Evolutionary conservation across 2,113 vertebrate species (phyloP).

Genomic region (Anguilla japonica): DNA sequence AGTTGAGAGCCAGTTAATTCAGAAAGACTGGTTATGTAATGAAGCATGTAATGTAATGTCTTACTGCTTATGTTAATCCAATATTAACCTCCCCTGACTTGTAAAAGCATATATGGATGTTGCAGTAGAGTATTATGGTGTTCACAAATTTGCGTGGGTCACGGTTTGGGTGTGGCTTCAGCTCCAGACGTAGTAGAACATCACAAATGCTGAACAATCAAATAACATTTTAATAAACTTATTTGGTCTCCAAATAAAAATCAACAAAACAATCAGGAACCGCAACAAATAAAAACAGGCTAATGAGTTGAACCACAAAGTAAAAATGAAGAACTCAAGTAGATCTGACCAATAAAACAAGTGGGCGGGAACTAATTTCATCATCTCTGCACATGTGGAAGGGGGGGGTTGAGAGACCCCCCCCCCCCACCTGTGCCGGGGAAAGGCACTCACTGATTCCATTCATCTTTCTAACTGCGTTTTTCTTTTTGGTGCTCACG

Average conservation of each 20-base stretch:
- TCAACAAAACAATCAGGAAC: slow-evolving; percentile 48
- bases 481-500: slow-evolving; percentile 32
- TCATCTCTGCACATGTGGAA: slow-evolving; percentile 53
- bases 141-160: background rate
- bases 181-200: background rate
- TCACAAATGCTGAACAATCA: slow-evolving; percentile 21
- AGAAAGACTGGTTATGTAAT: too few species aligned
- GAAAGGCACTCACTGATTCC: slow-evolving; percentile 34
- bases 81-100: background rate
- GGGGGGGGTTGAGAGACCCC: slow-evolving; percentile 32
- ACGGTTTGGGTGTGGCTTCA: background rate
- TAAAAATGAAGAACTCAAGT: slow-evolving; percentile 48
- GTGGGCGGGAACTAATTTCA: slow-evolving; percentile 53
- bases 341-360: slow-evolving; percentile 64
- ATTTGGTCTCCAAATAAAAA: slow-evolving; percentile 60
- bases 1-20: too few species aligned
- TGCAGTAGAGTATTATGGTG: too few species aligned
- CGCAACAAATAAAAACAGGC: slow-evolving; percentile 36
- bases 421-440: slow-evolving; percentile 37
- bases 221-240: slow-evolving; percentile 53
- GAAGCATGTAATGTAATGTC: background rate
- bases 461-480: slow-evolving; percentile 20
- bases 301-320: slow-evolving; percentile 36
- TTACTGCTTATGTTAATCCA: background rate
- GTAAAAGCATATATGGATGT: background rate